Evolutionary conservation across 2,888 invertebrate species (phyloP).

Genomic region (Pimpla rufipes): DNA sequence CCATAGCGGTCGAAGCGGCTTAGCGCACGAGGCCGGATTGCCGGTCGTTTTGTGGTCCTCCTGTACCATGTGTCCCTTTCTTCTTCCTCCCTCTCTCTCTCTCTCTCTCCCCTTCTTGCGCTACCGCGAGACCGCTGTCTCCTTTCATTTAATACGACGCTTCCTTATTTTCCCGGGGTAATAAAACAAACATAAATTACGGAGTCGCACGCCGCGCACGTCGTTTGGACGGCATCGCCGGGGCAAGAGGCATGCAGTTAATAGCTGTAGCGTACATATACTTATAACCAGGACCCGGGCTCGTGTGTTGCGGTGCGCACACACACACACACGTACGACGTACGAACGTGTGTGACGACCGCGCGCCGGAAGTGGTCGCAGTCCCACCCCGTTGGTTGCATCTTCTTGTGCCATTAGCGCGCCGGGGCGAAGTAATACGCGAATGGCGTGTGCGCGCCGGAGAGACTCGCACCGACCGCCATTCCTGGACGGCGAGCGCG

Average conservation of each 20-base stretch:
- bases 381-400: conserved; percentile 47
- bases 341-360: conserved; percentile 10
- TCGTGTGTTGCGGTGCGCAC: background rate
- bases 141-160: conserved; percentile 81
- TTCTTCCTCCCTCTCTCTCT: background rate
- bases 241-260: conserved; percentile 51
- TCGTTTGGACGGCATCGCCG: conserved; percentile 46
- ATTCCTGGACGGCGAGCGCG: conserved; percentile 6
- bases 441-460: conserved; percentile 63
- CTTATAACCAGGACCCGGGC: conserved; percentile 5
- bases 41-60: conserved; percentile 39
- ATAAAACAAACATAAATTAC: conserved; percentile 83
- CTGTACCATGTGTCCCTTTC: conserved; percentile 22
- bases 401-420: conserved; percentile 55
- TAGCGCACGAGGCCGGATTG: conserved; percentile 33
- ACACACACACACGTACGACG: too few relatives aligned
- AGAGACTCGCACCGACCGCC: conserved; percentile 9
- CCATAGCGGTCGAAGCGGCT: conserved; percentile 45
- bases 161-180: conserved; percentile 81
- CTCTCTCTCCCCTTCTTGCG: conserved; percentile 4
- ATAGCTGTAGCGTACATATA: conserved; percentile 6
- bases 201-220: conserved; percentile 75
- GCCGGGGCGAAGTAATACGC: conserved; percentile 59
- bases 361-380: conserved; percentile 38
- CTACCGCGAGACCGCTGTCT: too few relatives aligned